Conservation (phyloP, 2,888 invertebrate genomes). For the Brachyopa scutellaris region DNA sequence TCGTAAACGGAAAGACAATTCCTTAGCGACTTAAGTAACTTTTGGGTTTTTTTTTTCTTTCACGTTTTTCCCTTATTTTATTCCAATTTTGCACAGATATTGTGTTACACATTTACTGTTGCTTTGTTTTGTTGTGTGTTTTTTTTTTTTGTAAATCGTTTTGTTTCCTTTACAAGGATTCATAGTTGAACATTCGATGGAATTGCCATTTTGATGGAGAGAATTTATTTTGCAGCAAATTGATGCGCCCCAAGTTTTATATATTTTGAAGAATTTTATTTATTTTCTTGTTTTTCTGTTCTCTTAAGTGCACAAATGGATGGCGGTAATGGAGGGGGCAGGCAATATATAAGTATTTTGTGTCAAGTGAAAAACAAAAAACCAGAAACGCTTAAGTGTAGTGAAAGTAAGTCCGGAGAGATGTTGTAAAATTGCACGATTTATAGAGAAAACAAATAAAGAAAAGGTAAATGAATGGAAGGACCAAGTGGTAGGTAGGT, state of each 20-base stretch:
- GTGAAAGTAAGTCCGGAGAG: constrained; percentile 8
- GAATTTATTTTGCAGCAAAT: constrained; percentile 58
- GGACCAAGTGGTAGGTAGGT: neutral
- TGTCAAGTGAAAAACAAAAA: constrained; percentile 20
- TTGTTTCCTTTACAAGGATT: constrained; percentile 48
- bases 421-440: constrained; percentile 4
- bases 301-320: constrained; percentile 34
- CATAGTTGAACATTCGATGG: constrained; percentile 53
- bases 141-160: neutral
- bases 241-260: constrained; percentile 30
- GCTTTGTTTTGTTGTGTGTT: neutral
- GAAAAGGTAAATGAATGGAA: neutral
- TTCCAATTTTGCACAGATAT: constrained; percentile 16
- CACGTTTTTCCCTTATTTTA: constrained; percentile 14
- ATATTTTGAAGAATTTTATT: too few relatives aligned
- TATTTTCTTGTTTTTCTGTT: neutral
- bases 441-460: neutral
- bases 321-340: neutral
- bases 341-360: constrained; percentile 21
- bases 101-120: constrained; percentile 18
- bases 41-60: constrained; percentile 5
- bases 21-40: constrained; percentile 56
- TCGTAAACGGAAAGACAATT: constrained; percentile 62
- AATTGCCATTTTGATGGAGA: constrained; percentile 58
- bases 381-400: constrained; percentile 1